Evolutionary conservation across 2,113 vertebrate species (phyloP).

Genomic region (Axis porcinus): DNA sequence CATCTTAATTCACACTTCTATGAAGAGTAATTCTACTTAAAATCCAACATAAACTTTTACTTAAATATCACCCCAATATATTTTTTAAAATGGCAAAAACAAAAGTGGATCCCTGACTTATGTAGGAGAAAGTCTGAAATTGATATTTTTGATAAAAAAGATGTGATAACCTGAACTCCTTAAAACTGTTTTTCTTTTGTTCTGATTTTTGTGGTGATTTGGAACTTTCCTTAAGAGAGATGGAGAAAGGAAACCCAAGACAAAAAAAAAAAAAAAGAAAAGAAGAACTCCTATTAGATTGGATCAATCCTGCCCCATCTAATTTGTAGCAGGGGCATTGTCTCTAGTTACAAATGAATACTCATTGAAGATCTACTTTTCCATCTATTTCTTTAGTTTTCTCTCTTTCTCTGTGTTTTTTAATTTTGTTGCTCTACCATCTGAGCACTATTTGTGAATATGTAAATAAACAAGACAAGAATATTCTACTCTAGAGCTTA

Average conservation of each 20-base stretch:
- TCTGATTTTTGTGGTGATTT: neutral
- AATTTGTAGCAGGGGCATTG: neutral
- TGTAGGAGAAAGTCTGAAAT: neutral
- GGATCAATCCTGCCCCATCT: neutral
- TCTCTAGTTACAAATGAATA: neutral
- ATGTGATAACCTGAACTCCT: neutral
- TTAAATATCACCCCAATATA: neutral
- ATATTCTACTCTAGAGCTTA: neutral
- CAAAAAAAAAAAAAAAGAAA: neutral
- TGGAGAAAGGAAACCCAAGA: neutral
- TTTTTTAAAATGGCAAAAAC: neutral
- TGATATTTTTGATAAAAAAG: neutral
- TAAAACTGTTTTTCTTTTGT: neutral
- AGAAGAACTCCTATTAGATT: neutral
- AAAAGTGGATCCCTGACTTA: neutral
- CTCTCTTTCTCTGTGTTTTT: neutral
- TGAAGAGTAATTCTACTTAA: neutral
- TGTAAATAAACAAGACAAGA: neutral
- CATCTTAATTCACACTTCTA: neutral
- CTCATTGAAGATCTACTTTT: neutral
- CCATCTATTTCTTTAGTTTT: too few relatives aligned
- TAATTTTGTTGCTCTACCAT: neutral
- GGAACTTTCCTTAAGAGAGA: neutral
- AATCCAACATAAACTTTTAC: neutral
- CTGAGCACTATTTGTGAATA: neutral